These are phyloP conservation scores for Oxyteleia sp. DNA, from an alignment of 2,888 invertebrate species.

Conservation along the genomic window DNA sequence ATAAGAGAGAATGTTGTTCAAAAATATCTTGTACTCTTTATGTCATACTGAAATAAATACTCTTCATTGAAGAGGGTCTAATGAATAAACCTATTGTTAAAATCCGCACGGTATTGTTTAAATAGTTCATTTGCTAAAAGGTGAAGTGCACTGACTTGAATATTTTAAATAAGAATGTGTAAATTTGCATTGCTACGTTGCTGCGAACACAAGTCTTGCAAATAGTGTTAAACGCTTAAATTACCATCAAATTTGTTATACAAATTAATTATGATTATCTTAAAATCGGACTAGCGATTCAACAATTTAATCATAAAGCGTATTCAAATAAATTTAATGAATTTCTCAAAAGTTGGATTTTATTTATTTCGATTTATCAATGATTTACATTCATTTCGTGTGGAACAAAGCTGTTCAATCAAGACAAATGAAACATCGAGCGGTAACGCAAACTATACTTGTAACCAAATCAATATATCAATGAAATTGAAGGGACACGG, in stretches of 20 bases:
- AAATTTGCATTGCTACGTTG: constrained; percentile 19
- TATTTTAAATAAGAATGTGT: constrained; percentile 33
- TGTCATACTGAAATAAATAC: too few species aligned
- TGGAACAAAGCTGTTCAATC: constrained; percentile 19
- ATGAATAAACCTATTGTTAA: too few species aligned
- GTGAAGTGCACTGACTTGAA: constrained; percentile 10
- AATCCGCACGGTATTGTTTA: too few species aligned
- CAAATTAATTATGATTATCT: background rate
- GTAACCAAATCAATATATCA: constrained; percentile 56
- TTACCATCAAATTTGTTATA: background rate
- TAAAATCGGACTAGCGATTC: too few species aligned
- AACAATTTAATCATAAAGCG: constrained; percentile 2
- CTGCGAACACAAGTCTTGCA: background rate
- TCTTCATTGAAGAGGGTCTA: too few species aligned
- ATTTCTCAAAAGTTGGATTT: background rate
- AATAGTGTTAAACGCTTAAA: constrained; percentile 11
- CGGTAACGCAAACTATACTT: constrained; percentile 33
- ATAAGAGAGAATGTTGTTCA: too few species aligned
- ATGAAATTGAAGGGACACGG: constrained; percentile 47
- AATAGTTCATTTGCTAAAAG: too few species aligned
- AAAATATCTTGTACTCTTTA: too few species aligned
- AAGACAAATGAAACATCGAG: constrained; percentile 30
- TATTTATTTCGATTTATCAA: constrained; percentile 22
- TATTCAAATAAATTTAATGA: constrained; percentile 2
- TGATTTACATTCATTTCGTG: constrained; percentile 21